phyloP scores from a whole-genome alignment of 2,797 vertebrate species.

The Podarcis siculus region DNA sequence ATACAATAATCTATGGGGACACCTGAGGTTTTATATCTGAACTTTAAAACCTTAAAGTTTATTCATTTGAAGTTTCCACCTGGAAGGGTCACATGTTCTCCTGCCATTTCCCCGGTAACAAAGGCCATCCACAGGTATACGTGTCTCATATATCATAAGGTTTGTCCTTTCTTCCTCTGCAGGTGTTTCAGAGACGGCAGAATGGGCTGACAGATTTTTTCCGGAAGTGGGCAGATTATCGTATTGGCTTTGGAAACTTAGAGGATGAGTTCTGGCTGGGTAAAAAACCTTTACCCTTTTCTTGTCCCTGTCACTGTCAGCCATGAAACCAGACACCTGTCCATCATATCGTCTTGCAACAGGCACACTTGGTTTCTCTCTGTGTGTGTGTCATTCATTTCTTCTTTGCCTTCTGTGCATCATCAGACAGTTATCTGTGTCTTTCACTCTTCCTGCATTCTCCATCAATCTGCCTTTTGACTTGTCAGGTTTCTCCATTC shows the following conservation, averaged over 20 bases:
- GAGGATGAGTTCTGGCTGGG: slow-evolving; percentile 99
- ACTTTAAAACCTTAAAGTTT: neutral
- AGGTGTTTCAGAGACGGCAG: slow-evolving; percentile 97
- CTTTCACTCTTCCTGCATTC: slow-evolving; percentile 45
- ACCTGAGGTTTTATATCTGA: neutral
- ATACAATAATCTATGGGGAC: neutral
- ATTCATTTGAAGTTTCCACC: neutral
- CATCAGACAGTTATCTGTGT: slow-evolving; percentile 46
- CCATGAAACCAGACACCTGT: slow-evolving; percentile 26
- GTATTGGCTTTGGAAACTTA: slow-evolving; percentile 92
- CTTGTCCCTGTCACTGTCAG: slow-evolving; percentile 44
- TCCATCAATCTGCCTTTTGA: slow-evolving; percentile 44
- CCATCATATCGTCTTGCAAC: slow-evolving; percentile 21
- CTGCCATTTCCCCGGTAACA: neutral
- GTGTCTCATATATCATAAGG: neutral
- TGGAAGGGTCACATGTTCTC: neutral
- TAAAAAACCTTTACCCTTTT: slow-evolving; percentile 72
- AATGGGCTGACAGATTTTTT: slow-evolving; percentile 97
- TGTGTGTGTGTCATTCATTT: no score
- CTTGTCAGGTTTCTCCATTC: slow-evolving; percentile 37
- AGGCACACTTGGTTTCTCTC: neutral
- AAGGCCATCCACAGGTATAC: rapidly evolving
- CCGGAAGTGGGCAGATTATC: slow-evolving; percentile 95
- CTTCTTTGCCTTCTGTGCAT: neutral
- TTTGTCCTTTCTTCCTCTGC: neutral